Conservation (phyloP, 1,140 invertebrate genomes). For the Drosophila obscura region DNA sequence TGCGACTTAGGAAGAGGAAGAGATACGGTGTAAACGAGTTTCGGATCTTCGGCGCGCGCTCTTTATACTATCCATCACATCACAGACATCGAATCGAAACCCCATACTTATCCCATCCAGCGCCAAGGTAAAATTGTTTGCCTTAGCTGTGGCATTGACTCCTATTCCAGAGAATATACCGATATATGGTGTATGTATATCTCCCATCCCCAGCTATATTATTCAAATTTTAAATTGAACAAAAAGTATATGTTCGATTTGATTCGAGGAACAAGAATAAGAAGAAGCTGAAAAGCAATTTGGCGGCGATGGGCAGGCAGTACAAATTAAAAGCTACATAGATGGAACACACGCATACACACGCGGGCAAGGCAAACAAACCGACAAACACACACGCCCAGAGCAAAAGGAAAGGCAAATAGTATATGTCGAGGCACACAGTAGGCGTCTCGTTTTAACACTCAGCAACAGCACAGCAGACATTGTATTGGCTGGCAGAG, state of each 20-base stretch:
- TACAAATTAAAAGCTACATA: slow-evolving; percentile 46
- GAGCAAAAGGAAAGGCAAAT: slow-evolving; percentile 9
- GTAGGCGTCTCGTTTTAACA: slow-evolving; percentile 24
- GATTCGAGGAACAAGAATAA: slow-evolving; percentile 11
- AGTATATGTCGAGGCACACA: slow-evolving; percentile 4
- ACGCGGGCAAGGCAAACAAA: slow-evolving; percentile 37
- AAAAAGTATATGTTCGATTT: slow-evolving; percentile 5
- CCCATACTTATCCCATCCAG: slow-evolving; percentile 1
- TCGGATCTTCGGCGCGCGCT: slow-evolving; percentile 32
- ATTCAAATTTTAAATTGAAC: slow-evolving; percentile 3
- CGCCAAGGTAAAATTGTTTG: slow-evolving; percentile 54
- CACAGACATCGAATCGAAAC: slow-evolving; percentile 5
- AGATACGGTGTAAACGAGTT: slow-evolving; percentile 55
- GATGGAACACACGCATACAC: slow-evolving; percentile 41
- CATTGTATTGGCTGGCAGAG: neutral
- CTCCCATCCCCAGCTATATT: too few relatives aligned
- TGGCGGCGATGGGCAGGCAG: slow-evolving; percentile 67
- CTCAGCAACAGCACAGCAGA: neutral
- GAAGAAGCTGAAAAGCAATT: slow-evolving; percentile 37
- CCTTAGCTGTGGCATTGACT: slow-evolving; percentile 45
- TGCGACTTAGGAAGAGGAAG: slow-evolving; percentile 36
- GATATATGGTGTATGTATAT: too few relatives aligned
- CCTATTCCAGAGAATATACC: too few relatives aligned
- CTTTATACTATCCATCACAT: slow-evolving; percentile 2
- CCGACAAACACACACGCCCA: slow-evolving; percentile 20